phyloP scores from a whole-genome alignment of 1,140 invertebrate genomes.

The Nasonia vitripennis region DNA sequence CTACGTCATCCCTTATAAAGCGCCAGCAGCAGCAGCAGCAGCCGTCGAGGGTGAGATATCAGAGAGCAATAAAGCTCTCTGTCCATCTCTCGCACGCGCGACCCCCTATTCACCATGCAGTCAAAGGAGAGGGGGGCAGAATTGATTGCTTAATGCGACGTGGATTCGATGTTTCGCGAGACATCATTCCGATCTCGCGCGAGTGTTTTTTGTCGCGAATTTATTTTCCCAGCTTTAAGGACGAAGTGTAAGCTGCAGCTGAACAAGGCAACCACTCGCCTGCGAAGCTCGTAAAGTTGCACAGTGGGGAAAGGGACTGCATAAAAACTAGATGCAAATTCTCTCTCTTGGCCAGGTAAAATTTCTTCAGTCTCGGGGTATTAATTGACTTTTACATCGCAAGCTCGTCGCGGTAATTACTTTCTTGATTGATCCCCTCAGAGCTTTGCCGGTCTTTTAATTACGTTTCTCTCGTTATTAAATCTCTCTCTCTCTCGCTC shows the following conservation, averaged over 20 bases:
- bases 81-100: neutral
- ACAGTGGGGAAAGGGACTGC: neutral
- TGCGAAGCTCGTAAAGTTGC: neutral
- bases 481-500: constrained; percentile 1
- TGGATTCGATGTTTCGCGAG: neutral
- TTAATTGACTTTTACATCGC: constrained; percentile 38
- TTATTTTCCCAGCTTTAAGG: neutral
- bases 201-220: neutral
- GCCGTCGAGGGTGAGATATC: constrained; percentile 35
- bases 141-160: constrained; percentile 11
- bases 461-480: constrained; percentile 28
- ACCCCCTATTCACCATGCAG: neutral
- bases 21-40: constrained; percentile 21
- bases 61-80: constrained; percentile 37
- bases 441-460: constrained; percentile 32
- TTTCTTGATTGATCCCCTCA: constrained; percentile 22
- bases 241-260: neutral
- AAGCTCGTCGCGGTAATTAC: constrained; percentile 28
- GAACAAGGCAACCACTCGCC: neutral
- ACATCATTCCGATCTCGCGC: neutral
- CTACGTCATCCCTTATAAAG: constrained; percentile 21
- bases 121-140: neutral
- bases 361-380: neutral
- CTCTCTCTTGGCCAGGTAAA: neutral
- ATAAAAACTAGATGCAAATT: constrained; percentile 24